Conservation (phyloP, 1,140 invertebrate genomes). For the Scaptomyza hsui region DNA sequence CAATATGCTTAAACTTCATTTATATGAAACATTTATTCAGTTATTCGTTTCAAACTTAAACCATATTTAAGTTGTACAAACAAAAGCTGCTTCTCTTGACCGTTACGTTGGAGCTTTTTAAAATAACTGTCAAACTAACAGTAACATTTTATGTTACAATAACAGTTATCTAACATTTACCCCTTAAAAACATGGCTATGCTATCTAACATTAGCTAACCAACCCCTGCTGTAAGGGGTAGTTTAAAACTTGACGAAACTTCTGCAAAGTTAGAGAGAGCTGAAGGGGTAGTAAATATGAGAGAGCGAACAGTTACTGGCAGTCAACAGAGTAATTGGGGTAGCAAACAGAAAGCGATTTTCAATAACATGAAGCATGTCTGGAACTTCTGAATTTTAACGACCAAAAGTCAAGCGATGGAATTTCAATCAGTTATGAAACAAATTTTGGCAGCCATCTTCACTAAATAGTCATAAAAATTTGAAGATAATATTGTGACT, state of each 20-base stretch:
- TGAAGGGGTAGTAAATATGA: constrained; percentile 31
- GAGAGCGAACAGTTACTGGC: constrained; percentile 11
- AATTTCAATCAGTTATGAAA: constrained; percentile 32
- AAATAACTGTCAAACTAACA: not conserved
- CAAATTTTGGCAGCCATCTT: not conserved
- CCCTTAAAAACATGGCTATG: not conserved
- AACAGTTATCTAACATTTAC: not conserved
- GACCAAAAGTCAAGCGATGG: constrained; percentile 11
- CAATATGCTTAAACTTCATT: not conserved
- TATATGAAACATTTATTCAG: no score
- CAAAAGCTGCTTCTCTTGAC: no score
- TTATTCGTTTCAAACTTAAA: no score
- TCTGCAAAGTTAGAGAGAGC: constrained; percentile 30
- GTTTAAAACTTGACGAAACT: constrained; percentile 60
- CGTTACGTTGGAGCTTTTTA: not conserved
- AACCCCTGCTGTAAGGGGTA: constrained; percentile 56
- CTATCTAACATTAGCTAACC: constrained; percentile 58
- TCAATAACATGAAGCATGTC: constrained; percentile 32
- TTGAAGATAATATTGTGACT: not conserved
- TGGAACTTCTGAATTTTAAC: constrained; percentile 4
- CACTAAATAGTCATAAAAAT: not conserved
- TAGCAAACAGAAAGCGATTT: constrained; percentile 14
- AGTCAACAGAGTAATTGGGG: constrained; percentile 9
- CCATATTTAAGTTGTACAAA: no score
- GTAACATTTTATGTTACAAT: not conserved